phyloP scores from a whole-genome alignment of 1,140 invertebrate genomes.

The Aphis craccivora region DNA sequence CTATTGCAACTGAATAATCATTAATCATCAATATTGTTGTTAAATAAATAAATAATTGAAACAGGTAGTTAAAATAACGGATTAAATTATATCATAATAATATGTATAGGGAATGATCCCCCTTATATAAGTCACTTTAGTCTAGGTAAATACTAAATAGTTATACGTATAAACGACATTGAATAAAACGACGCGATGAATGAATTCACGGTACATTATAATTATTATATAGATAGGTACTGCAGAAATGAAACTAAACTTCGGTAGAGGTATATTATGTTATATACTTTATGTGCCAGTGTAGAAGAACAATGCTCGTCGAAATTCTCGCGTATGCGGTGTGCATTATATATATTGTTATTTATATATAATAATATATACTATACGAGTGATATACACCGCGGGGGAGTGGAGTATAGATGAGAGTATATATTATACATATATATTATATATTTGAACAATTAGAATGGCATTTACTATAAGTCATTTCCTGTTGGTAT shows the following conservation, averaged over 20 bases:
- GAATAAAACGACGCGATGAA: background rate
- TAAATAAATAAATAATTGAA: too few species aligned
- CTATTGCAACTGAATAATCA: too few species aligned
- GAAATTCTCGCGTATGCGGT: background rate
- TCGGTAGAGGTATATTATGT: background rate
- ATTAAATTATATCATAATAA: too few species aligned
- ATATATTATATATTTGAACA: background rate
- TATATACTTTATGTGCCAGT: background rate
- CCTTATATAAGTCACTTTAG: too few species aligned
- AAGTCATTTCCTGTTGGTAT: constrained; percentile 52
- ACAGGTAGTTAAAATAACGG: too few species aligned
- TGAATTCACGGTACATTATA: background rate
- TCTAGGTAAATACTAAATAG: too few species aligned
- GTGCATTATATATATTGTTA: background rate
- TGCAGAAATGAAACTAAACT: background rate
- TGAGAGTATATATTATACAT: too few species aligned
- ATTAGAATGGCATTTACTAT: constrained; percentile 51
- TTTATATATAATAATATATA: background rate
- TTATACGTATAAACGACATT: background rate
- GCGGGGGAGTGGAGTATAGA: background rate
- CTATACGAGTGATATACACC: background rate
- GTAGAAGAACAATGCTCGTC: background rate
- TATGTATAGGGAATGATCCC: too few species aligned
- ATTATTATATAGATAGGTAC: background rate
- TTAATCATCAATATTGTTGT: too few species aligned